Evolutionary conservation across 2,797 vertebrate genomes (phyloP).

Genomic region (Myotis vivesi): DNA sequence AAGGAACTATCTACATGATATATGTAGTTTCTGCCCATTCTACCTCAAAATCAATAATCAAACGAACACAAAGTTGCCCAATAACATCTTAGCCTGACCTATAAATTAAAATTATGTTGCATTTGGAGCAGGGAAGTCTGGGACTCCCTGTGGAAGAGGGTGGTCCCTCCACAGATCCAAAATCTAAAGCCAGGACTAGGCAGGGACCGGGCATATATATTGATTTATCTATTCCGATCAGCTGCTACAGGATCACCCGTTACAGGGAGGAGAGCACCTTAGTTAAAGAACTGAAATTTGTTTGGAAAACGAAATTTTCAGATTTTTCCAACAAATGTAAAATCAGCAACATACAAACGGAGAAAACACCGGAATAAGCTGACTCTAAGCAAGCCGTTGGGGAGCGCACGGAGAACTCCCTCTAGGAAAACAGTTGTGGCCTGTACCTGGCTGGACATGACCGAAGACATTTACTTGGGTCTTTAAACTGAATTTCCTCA

Average conservation of each 20-base stretch:
- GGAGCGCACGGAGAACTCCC: neutral
- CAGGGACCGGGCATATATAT: neutral
- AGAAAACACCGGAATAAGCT: neutral
- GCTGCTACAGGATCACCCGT: neutral
- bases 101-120: neutral
- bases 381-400: neutral
- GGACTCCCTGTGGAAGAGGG: neutral
- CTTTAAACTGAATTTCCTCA: constrained; percentile 5
- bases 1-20: neutral
- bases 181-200: neutral
- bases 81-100: neutral
- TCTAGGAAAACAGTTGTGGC: neutral
- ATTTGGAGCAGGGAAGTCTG: neutral
- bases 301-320: constrained; percentile 17
- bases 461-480: neutral
- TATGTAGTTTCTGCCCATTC: neutral
- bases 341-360: neutral
- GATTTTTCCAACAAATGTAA: neutral
- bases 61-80: neutral
- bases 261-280: neutral
- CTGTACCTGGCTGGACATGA: neutral
- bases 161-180: neutral
- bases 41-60: neutral
- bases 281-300: neutral
- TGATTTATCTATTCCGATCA: neutral